Conservation (phyloP, 2,888 invertebrate species). For the Cryptocephalus moraei region DNA sequence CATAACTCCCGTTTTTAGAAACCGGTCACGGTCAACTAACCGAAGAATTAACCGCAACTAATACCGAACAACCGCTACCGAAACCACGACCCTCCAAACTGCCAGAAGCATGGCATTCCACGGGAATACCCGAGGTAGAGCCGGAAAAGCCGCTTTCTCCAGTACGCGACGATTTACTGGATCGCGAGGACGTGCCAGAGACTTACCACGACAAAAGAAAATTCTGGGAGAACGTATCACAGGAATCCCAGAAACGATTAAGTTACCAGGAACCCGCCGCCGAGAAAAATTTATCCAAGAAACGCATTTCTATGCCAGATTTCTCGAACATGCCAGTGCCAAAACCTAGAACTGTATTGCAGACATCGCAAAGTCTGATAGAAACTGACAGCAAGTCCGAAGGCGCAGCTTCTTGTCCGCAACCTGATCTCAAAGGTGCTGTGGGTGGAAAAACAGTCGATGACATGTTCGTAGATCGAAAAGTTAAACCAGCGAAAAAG, state of each 20-base stretch:
- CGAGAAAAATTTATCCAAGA: constrained; percentile 24
- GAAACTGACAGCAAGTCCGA: constrained; percentile 27
- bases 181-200: constrained; percentile 28
- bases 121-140: not conserved
- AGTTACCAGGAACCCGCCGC: constrained; percentile 26
- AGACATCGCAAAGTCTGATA: constrained; percentile 22
- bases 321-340: constrained; percentile 34
- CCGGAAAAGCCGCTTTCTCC: constrained; percentile 26
- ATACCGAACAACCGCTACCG: constrained; percentile 40
- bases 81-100: constrained; percentile 37
- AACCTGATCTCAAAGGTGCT: constrained; percentile 23
- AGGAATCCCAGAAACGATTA: constrained; percentile 27
- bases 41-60: constrained; percentile 28
- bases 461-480: not conserved
- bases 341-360: constrained; percentile 34
- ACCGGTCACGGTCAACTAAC: constrained; percentile 34
- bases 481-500: constrained; percentile 17
- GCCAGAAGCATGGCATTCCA: constrained; percentile 12
- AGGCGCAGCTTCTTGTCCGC: constrained; percentile 33
- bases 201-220: constrained; percentile 41
- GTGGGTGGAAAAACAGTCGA: constrained; percentile 9
- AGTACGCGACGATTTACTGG: constrained; percentile 28
- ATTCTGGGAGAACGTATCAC: constrained; percentile 42
- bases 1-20: constrained; percentile 38
- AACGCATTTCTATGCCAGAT: constrained; percentile 33